A percentile compares a stretch with the other conserved stretches of the same genome.
These are phyloP conservation scores for Drosophila tanythrix DNA, from an alignment of 2,888 invertebrate genomes.

Conservation along the genomic window DNA sequence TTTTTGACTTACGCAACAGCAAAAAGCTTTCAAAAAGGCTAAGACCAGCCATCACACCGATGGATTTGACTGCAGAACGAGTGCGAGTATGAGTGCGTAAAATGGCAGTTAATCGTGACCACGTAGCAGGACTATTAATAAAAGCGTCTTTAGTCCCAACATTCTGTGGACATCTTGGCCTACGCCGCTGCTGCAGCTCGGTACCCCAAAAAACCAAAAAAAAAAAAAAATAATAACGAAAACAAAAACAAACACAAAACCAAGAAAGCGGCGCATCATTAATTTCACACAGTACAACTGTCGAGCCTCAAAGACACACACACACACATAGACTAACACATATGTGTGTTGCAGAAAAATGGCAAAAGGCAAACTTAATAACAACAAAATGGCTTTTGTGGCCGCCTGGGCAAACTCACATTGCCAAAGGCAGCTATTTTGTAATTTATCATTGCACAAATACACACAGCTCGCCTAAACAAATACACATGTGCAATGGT, in stretches of 20 bases:
- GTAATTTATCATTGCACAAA: conserved; percentile 80
- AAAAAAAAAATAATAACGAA: conserved; percentile 6
- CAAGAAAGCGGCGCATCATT: conserved; percentile 74
- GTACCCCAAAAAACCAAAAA: conserved; percentile 14
- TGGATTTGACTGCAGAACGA: conserved; percentile 18
- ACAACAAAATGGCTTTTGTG: conserved; percentile 80
- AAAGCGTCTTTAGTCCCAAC: conserved; percentile 76
- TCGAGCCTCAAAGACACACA: conserved; percentile 62
- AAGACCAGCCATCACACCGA: conserved; percentile 37
- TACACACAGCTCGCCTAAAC: conserved; percentile 55
- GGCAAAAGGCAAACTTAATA: conserved; percentile 80
- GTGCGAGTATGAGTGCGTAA: conserved; percentile 72
- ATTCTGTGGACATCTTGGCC: conserved; percentile 74
- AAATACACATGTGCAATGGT: conserved; percentile 34
- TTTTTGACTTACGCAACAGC: conserved; percentile 78
- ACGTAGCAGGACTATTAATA: conserved; percentile 79
- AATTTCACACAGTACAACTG: conserved; percentile 80
- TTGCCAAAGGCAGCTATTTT: conserved; percentile 77
- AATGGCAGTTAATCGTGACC: conserved; percentile 79
- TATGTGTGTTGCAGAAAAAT: conserved; percentile 61
- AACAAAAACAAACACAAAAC: conserved; percentile 48
- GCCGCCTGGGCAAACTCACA: conserved; percentile 69
- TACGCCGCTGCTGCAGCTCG: conserved; percentile 39
- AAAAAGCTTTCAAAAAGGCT: conserved; percentile 78
- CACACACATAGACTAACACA: conserved; percentile 30